A percentile compares a stretch with the other conserved stretches of the same genome.
These are phyloP conservation scores for Ceuthmochares aereus DNA, from an alignment of 2,113 vertebrate genomes.

Conservation along the genomic window DNA sequence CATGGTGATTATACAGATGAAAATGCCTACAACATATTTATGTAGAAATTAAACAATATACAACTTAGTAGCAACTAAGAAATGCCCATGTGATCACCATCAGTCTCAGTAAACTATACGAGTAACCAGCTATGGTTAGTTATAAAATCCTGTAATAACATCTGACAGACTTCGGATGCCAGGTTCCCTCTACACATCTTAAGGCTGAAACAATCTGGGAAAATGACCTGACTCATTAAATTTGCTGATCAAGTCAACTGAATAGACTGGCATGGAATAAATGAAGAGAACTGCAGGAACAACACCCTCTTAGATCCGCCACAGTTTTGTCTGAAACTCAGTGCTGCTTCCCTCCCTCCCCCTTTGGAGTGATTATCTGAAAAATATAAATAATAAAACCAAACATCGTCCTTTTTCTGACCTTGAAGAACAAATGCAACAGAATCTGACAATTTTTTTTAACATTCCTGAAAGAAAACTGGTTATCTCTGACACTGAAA, in stretches of 20 bases:
- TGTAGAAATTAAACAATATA: neutral
- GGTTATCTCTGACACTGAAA: conserved; percentile 18
- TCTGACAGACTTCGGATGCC: neutral
- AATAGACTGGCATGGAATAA: neutral
- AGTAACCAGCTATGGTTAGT: neutral
- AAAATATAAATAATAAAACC: neutral
- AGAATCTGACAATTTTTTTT: too few species aligned
- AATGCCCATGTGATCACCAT: neutral
- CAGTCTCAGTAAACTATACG: neutral
- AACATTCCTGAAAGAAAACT: neutral
- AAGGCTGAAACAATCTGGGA: neutral
- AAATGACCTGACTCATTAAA: neutral
- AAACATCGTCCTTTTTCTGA: conserved; percentile 2
- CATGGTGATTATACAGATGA: neutral
- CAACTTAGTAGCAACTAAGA: neutral
- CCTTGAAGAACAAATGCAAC: conserved; percentile 8
- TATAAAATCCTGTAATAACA: neutral
- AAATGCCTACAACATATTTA: neutral
- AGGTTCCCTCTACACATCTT: neutral
- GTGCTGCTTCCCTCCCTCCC: neutral
- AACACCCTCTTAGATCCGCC: neutral
- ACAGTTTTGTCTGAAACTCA: neutral
- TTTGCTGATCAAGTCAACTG: neutral
- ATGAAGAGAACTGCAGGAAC: neutral
- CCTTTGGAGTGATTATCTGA: neutral